Evolutionary conservation across 2,113 vertebrate species (phyloP), one percentile per base, ranked within the genome.

Genomic region (Archilochus colubris): DNA sequence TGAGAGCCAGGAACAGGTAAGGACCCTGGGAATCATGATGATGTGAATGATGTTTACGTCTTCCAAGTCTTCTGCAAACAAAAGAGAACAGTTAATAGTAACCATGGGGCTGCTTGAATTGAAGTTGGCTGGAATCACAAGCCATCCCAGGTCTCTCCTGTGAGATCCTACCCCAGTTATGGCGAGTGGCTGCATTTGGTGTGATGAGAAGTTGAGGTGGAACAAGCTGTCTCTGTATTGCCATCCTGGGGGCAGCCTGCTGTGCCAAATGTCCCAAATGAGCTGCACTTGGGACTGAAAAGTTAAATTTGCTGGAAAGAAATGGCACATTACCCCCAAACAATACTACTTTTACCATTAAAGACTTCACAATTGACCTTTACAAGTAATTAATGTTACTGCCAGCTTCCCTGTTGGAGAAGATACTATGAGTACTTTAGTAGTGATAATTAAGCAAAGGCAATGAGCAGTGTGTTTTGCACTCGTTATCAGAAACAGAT

Each of bases 1-100:
- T 9, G 84, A 98, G 12, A 98, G 98, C 79, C 97, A 97, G 88
- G 97, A 97, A 27, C 98, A 98, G 97, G 99, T 99, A 88, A 86
- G 95, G 74, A 33, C 12, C 4, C 4, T 19, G 9, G 55, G 48
- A 82, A 82, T 68, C 25, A 20, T 36, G 30, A 28, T 12, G 4
- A 14, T 51, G 17, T 64, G 53, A 83, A 12, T n/a, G 55, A 3
- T 1, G 1, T 66, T 88, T 24, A 13, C 20, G 51, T 57, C 66
- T 89, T 72, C 46, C 24, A 25, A 17, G 38, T 50, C 50, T 70
- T 66, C 54, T 73, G 17, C 54, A 73, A 72, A 91, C 31, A 66
- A 58, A 82, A 48, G 31, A 67, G 50, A 79, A 19, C 9, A 30
- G 23, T 63, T 78, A 85, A 57, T 31, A 75, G 55, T 73, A 88